Percentiles rank a stretch among this genome's conserved stretches.
Conservation (phyloP, 2,113 vertebrate species). For the Ammodytes dubius region DNA sequence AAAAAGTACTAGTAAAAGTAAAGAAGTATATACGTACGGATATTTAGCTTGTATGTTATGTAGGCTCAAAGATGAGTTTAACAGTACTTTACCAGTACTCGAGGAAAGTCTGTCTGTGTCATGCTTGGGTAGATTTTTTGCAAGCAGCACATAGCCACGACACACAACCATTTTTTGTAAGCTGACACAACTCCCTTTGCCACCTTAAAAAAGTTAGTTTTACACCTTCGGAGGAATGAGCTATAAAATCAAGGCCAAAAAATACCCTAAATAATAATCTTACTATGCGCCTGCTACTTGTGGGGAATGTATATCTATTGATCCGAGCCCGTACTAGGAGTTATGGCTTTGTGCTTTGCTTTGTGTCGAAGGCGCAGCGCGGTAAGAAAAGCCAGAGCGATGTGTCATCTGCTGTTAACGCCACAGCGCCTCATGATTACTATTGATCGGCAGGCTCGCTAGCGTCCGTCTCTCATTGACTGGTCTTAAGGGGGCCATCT, state of each 20-base stretch:
- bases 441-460: constrained; percentile 80
- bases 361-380: constrained; percentile 59
- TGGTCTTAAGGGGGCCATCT: constrained; percentile 72
- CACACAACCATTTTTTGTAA: neutral
- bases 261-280: constrained; percentile 28
- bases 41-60: too few species aligned
- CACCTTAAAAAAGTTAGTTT: constrained; percentile 17
- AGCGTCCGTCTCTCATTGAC: constrained; percentile 80
- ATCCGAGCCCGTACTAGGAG: constrained; percentile 48
- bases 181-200: constrained; percentile 6
- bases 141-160: neutral
- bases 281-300: constrained; percentile 44
- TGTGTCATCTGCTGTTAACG: constrained; percentile 82
- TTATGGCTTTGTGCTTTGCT: constrained; percentile 59
- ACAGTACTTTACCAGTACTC: too few species aligned
- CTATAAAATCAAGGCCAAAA: neutral
- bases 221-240: constrained; percentile 27
- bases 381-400: constrained; percentile 70
- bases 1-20: too few species aligned
- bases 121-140: constrained; percentile 21
- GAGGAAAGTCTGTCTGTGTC: constrained; percentile 11
- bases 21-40: too few species aligned
- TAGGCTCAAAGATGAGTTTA: too few species aligned
- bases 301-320: constrained; percentile 72
- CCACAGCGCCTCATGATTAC: constrained; percentile 82